A percentile compares a stretch with the other conserved stretches of the same genome.
Conservation (phyloP, 2,888 invertebrate species). For the Nipponacmea schrenckii region DNA sequence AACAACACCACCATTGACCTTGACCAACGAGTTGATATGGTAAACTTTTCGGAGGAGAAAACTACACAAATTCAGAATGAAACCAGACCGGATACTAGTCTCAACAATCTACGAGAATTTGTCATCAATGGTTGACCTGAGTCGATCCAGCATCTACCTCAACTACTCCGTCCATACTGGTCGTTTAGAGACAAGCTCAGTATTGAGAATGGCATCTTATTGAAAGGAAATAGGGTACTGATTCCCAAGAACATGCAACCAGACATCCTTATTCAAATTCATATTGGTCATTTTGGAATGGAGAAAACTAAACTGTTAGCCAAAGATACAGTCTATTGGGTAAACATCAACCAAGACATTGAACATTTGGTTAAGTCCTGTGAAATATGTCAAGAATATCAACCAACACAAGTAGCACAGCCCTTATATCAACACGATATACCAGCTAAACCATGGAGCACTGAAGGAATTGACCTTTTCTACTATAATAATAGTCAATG, state of each 20-base stretch:
- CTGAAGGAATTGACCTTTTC: constrained; percentile 25
- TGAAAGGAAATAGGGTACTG: constrained; percentile 25
- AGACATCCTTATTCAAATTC: constrained; percentile 22
- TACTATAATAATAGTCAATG: constrained; percentile 14
- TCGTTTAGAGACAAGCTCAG: constrained; percentile 19
- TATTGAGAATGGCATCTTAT: constrained; percentile 24
- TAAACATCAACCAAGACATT: constrained; percentile 24
- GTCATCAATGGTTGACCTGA: constrained; percentile 22
- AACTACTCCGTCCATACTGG: constrained; percentile 18
- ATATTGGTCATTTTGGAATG: constrained; percentile 19
- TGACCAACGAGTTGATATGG: constrained; percentile 21
- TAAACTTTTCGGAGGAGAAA: constrained; percentile 1
- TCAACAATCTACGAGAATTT: constrained; percentile 19
- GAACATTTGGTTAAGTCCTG: constrained; percentile 8
- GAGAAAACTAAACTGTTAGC: constrained; percentile 26
- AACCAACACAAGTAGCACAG: constrained; percentile 20
- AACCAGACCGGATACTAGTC: constrained; percentile 8
- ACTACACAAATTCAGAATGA: constrained; percentile 3
- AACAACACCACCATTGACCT: constrained; percentile 15
- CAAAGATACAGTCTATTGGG: constrained; percentile 24
- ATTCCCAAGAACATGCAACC: constrained; percentile 15
- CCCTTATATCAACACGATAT: constrained; percentile 18
- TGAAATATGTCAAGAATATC: constrained; percentile 20
- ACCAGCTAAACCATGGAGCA: constrained; percentile 21
- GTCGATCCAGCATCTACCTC: constrained; percentile 10